A percentile compares a stretch with the other conserved stretches of the same genome.
These are phyloP conservation scores for Chlamydotis undulata DNA, from an alignment of 2,113 vertebrate genomes.

Conservation along the genomic window DNA sequence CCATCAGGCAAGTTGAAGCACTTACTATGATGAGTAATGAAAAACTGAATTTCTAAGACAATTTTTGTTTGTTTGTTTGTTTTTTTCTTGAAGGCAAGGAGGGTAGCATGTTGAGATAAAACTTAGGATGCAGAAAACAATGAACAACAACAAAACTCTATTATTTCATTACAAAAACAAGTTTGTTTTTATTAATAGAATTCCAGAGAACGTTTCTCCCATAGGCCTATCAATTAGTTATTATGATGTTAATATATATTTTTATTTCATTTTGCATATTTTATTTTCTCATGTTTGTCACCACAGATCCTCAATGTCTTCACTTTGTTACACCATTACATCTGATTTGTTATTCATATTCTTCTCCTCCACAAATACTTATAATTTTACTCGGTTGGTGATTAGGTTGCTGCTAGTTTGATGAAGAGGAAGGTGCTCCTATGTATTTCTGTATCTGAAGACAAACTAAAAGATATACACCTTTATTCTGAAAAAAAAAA, in stretches of 20 bases:
- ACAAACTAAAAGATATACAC: background rate
- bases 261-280: background rate
- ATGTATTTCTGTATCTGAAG: background rate
- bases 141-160: fast-evolving
- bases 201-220: background rate
- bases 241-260: background rate
- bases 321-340: background rate
- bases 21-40: background rate
- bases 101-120: background rate
- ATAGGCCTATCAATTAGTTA: background rate
- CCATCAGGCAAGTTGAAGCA: background rate
- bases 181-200: background rate
- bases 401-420: background rate
- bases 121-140: background rate
- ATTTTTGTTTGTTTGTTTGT: background rate
- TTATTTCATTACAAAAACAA: background rate
- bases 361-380: background rate
- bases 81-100: background rate
- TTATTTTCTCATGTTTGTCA: background rate
- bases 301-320: background rate
- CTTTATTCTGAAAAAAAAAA: background rate
- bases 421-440: background rate
- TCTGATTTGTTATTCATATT: background rate
- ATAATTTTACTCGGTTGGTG: background rate
- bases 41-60: background rate